Percentiles rank a stretch among this genome's conserved stretches.
Conservation (phyloP, 1,140 invertebrate species). For the Yoshiicerus persimilis region DNA sequence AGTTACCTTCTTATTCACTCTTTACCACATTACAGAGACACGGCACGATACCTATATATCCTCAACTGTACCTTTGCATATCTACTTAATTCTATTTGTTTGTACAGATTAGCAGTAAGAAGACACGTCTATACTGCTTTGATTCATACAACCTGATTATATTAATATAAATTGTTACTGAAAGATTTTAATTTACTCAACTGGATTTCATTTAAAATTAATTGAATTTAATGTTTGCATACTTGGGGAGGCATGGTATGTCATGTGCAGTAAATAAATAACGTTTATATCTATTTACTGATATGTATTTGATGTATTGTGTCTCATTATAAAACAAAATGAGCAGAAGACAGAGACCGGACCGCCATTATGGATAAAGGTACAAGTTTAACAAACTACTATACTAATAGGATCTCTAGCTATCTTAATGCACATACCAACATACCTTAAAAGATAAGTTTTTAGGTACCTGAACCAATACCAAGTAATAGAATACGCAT, state of each 20-base stretch:
- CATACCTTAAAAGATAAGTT: background rate
- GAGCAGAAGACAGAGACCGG: background rate
- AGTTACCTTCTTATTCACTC: slow-evolving; percentile 15
- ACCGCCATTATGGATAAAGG: background rate
- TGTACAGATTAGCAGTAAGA: background rate
- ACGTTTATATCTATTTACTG: background rate
- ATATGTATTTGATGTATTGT: background rate
- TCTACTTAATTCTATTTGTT: background rate
- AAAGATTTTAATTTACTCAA: too few species aligned
- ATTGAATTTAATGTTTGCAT: too few species aligned
- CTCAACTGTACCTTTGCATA: background rate
- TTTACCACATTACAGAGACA: background rate
- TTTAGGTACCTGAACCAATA: background rate
- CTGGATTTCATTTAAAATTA: too few species aligned
- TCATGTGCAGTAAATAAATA: background rate
- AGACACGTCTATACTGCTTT: too few species aligned
- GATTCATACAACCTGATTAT: too few species aligned
- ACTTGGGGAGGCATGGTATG: background rate
- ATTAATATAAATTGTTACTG: too few species aligned
- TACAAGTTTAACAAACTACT: background rate
- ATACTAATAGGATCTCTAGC: background rate
- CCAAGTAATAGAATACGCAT: background rate
- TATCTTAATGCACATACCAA: background rate
- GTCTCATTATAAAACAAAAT: background rate
- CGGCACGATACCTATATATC: background rate